Base-by-base conservation (phyloP, 2,113 vertebrate species). In the Abramis brama region DNA sequence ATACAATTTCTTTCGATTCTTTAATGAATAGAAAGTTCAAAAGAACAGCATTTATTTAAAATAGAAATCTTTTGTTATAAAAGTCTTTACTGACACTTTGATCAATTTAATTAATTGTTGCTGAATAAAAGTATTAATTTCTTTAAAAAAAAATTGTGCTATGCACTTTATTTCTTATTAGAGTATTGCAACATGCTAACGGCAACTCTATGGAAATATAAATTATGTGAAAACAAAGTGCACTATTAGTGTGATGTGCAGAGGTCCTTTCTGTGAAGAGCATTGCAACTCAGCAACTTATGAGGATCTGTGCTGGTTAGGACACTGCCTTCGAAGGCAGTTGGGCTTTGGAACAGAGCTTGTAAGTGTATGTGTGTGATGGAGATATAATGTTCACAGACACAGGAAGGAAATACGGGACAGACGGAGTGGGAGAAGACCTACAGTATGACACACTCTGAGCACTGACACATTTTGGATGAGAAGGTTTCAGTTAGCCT, bases 401-500 rank as follows among this genome's bases (percentile, higher is more conserved):
- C 33, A 55, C 12, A 55, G 45, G 25, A 79, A 70, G 33, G 19
- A 59, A 45, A 81, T 59, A 30, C 19, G 39, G 23, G 70, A 33
- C 60, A n/a, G 73, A 77, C 6, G 55, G 55, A 19, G 39, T 60
- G 50, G 45, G 36, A 77, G 83, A 62, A 66, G 57, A 57, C 66
- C 47, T 71, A 73, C 25, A 71, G 81, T 59, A 25, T 73, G 66
- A 73, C 30, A 64, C 79, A 50, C 39, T 66, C 79, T 50, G 25
- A 70, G 45, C 27, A 57, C 17, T 62, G 78, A 86, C 84, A 80
- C 52, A 47, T 81, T 83, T 74, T 73, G 55, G 7, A 86, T 74
- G 78, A 76, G 43, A 70, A 25, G 45, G 57, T 75, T 86, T 43
- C 79, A 81, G 79, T 80, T 74, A 12, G 85, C 3, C 39, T 64